phyloP scores from a whole-genome alignment of 1,140 invertebrate species.

The Drosophila ercepeae region DNA sequence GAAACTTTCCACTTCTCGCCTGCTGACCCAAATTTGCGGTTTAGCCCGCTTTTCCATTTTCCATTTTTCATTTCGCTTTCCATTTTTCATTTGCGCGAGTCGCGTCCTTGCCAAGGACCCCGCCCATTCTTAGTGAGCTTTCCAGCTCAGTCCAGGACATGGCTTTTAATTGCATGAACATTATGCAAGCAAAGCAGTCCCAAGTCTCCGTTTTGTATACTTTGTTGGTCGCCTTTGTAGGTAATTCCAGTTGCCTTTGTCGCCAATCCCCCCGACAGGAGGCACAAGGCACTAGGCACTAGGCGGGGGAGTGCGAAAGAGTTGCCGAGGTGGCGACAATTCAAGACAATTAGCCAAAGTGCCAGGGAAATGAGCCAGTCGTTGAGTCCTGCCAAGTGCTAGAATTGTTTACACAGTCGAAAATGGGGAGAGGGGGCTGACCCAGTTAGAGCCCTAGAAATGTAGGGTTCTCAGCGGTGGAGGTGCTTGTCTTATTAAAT shows the following conservation, averaged over 20 bases:
- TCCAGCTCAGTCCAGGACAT: conserved; percentile 37
- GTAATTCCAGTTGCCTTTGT: conserved; percentile 17
- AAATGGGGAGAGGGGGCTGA: conserved; percentile 6
- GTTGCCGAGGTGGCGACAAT: conserved; percentile 56
- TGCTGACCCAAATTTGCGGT: conserved; percentile 66
- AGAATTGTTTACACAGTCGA: conserved; percentile 22
- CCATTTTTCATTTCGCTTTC: conserved; percentile 49
- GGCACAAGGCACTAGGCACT: conserved; percentile 7
- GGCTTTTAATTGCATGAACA: conserved; percentile 77
- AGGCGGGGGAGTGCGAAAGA: conserved; percentile 10
- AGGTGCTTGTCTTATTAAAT: neutral
- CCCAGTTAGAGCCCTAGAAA: conserved; percentile 22
- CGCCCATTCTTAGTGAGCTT: conserved; percentile 7
- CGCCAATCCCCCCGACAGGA: conserved; percentile 1
- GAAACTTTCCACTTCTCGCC: conserved; percentile 43
- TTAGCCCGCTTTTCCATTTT: conserved; percentile 31
- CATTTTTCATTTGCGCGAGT: conserved; percentile 51
- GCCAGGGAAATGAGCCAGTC: conserved; percentile 59
- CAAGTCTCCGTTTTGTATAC: conserved; percentile 52
- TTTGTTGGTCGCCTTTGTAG: conserved; percentile 43
- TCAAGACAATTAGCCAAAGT: conserved; percentile 77
- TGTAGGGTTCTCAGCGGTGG: neutral
- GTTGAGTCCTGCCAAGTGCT: conserved; percentile 31
- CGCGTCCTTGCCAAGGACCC: conserved; percentile 45
- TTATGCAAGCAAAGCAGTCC: conserved; percentile 66